Conservation (phyloP, 2,888 invertebrate species). For the Scrobipalpa costella region DNA sequence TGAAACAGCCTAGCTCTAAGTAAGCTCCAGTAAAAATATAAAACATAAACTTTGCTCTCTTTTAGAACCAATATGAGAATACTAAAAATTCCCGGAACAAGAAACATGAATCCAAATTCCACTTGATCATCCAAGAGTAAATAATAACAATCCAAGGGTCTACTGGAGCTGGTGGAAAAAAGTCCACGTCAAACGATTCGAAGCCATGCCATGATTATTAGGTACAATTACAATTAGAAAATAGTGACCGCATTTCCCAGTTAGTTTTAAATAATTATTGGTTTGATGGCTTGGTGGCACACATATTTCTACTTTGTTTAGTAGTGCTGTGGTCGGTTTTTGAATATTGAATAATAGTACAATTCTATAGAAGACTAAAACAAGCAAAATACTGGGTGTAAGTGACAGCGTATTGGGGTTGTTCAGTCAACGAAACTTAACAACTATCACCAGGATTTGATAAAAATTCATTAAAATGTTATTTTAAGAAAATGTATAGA, state of each 20-base stretch:
- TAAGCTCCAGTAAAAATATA: too few relatives aligned
- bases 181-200: slow-evolving; percentile 44
- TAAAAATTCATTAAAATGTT: too few relatives aligned
- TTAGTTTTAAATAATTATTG: slow-evolving; percentile 43
- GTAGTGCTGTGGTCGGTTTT: background rate
- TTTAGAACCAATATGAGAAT: too few relatives aligned
- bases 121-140: background rate
- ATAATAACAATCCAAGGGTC: background rate
- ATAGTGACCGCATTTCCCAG: slow-evolving; percentile 41
- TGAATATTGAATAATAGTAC: too few relatives aligned
- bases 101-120: background rate
- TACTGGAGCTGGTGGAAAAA: slow-evolving; percentile 29
- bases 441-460: too few relatives aligned
- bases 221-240: slow-evolving; percentile 38
- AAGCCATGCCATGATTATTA: slow-evolving; percentile 45
- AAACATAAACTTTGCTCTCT: too few relatives aligned
- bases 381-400: too few relatives aligned
- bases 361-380: too few relatives aligned
- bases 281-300: slow-evolving; percentile 33
- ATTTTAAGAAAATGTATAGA: too few relatives aligned
- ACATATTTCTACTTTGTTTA: background rate
- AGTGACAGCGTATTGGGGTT: too few relatives aligned
- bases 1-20: too few relatives aligned
- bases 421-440: too few relatives aligned
- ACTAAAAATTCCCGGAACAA: background rate